These are phyloP conservation scores for Lepidurus apus DNA, from an alignment of 1,140 invertebrate genomes.

Conservation along the genomic window DNA sequence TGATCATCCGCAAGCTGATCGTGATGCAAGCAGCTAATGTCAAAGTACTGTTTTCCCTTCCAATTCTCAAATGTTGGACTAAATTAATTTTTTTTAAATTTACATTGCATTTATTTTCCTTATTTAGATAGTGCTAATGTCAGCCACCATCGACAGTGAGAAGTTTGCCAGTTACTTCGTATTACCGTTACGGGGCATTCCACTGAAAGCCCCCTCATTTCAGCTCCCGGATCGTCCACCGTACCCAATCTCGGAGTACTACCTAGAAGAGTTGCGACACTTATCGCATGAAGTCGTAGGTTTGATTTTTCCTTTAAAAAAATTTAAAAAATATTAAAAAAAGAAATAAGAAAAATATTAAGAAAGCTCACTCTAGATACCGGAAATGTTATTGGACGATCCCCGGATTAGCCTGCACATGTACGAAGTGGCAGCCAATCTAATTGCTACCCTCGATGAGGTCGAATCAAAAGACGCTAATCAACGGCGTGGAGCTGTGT, in stretches of 20 bases:
- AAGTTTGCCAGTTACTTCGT: slow-evolving; percentile 56
- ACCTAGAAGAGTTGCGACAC: slow-evolving; percentile 58
- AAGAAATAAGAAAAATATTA: no score
- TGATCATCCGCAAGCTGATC: slow-evolving; percentile 71
- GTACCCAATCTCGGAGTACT: slow-evolving; percentile 57
- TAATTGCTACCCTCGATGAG: slow-evolving; percentile 51
- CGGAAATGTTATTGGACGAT: slow-evolving; percentile 47
- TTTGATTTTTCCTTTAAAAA: slow-evolving; percentile 26
- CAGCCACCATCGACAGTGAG: slow-evolving; percentile 51
- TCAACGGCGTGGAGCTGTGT: slow-evolving; percentile 54
- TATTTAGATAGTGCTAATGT: slow-evolving; percentile 55
- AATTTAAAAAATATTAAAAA: slow-evolving; percentile 22
- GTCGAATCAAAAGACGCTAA: background rate
- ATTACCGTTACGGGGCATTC: slow-evolving; percentile 42
- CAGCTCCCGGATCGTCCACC: slow-evolving; percentile 47
- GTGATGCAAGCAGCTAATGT: slow-evolving; percentile 65
- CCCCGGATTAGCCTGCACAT: slow-evolving; percentile 51
- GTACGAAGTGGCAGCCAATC: slow-evolving; percentile 51
- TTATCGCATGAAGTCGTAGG: slow-evolving; percentile 43
- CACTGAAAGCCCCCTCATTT: slow-evolving; percentile 51
- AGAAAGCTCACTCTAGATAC: slow-evolving; percentile 45
- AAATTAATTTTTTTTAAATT: slow-evolving; percentile 25
- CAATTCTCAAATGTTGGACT: background rate
- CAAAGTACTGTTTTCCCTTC: slow-evolving; percentile 49
- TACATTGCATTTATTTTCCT: slow-evolving; percentile 29